These are phyloP conservation scores for Hyaena hyaena DNA, from an alignment of 2,113 vertebrate species.

Conservation along the genomic window DNA sequence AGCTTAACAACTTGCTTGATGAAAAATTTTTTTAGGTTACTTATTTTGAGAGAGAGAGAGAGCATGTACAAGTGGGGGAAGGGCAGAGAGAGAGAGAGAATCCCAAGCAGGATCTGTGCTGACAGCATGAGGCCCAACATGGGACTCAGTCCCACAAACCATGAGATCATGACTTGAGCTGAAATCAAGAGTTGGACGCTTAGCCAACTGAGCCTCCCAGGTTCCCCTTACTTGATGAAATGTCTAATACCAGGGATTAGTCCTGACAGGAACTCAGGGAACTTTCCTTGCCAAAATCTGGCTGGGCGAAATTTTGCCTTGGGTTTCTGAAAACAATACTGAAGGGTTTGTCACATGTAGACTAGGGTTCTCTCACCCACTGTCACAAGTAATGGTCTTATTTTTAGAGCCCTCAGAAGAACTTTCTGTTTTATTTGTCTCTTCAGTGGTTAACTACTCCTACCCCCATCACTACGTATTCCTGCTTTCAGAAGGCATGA, in stretches of 20 bases:
- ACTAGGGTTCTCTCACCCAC: neutral
- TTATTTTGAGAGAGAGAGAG: too few species aligned
- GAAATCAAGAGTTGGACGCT: too few species aligned
- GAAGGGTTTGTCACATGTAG: neutral
- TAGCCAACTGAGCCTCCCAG: too few species aligned
- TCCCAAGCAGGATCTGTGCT: too few species aligned
- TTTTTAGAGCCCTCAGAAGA: neutral
- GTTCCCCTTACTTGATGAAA: neutral
- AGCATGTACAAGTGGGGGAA: too few species aligned
- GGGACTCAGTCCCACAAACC: too few species aligned
- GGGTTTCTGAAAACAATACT: neutral
- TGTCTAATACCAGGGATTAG: neutral
- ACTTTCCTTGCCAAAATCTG: neutral
- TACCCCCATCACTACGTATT: neutral
- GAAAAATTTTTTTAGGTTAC: neutral
- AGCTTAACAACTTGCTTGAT: neutral
- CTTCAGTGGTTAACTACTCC: constrained; percentile 51
- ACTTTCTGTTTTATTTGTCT: neutral
- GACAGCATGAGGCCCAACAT: too few species aligned
- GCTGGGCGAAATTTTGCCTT: neutral
- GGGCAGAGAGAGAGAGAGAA: too few species aligned
- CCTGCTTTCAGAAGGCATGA: constrained; percentile 70
- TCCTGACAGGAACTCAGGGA: neutral
- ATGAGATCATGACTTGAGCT: too few species aligned
- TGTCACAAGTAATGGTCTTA: neutral